Evolutionary conservation across 2,113 vertebrate genomes (phyloP).

Genomic region (Dicaeum eximium): DNA sequence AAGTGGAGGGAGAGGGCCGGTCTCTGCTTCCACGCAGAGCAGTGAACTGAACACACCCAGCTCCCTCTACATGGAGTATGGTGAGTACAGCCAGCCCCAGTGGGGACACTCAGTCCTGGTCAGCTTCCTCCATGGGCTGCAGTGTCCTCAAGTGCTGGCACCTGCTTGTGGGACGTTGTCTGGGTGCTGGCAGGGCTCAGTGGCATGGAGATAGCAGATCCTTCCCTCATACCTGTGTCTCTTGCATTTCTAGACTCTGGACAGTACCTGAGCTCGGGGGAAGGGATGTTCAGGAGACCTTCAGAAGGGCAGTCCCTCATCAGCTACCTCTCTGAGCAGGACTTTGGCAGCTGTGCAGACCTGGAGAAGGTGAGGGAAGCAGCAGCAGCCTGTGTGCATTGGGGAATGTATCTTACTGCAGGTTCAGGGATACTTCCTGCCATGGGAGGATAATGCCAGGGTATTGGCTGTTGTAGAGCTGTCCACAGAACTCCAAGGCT

Average conservation of each 20-base stretch:
- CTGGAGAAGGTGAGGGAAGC: slow-evolving; percentile 86
- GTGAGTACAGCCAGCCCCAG: slow-evolving; percentile 68
- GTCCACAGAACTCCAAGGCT: not conserved
- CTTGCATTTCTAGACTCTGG: slow-evolving; percentile 74
- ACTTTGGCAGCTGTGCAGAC: slow-evolving; percentile 98
- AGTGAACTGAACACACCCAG: slow-evolving; percentile 74
- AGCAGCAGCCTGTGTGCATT: not conserved
- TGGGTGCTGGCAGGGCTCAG: not conserved
- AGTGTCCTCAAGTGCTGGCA: not conserved
- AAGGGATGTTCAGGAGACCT: slow-evolving; percentile 93
- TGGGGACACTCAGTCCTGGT: fast-evolving
- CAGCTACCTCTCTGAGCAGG: slow-evolving; percentile 98
- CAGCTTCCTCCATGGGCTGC: not conserved
- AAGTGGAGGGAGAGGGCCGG: slow-evolving; percentile 59
- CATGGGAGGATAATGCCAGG: fast-evolving
- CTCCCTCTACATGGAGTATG: slow-evolving; percentile 85
- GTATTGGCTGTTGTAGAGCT: not conserved
- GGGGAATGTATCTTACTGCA: not conserved
- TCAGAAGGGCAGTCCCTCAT: slow-evolving; percentile 96
- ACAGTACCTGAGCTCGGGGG: slow-evolving; percentile 74
- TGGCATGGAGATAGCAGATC: not conserved
- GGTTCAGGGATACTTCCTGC: not conserved
- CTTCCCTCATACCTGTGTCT: not conserved
- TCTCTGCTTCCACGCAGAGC: slow-evolving; percentile 74
- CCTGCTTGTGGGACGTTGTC: not conserved